Evolutionary conservation across 2,797 vertebrate species (phyloP).

Genomic region (Danio aesculapii): DNA sequence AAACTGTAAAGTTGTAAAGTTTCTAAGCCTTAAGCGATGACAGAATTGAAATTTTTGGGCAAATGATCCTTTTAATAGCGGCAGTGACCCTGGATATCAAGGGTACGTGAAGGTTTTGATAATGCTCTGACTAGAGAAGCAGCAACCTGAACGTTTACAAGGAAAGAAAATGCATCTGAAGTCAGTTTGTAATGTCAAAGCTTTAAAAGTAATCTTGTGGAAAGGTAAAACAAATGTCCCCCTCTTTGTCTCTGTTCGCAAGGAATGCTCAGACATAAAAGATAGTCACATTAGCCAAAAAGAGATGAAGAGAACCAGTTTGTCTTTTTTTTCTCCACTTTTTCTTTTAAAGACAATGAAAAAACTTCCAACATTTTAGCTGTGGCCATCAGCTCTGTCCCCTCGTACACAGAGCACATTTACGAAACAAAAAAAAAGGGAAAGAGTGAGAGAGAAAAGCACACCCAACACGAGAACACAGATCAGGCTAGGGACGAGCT

Average conservation of each 20-base stretch:
- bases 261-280: slow-evolving; percentile 56
- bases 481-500: slow-evolving; percentile 73
- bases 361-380: slow-evolving; percentile 66
- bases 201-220: background rate
- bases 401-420: slow-evolving; percentile 76
- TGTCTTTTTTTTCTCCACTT: slow-evolving; percentile 41
- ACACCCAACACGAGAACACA: slow-evolving; percentile 78
- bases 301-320: slow-evolving; percentile 58
- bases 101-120: slow-evolving; percentile 15
- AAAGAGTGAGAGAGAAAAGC: slow-evolving; percentile 60
- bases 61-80: slow-evolving; percentile 28
- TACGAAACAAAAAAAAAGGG: slow-evolving; percentile 64
- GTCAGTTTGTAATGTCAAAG: slow-evolving; percentile 9
- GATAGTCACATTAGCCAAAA: slow-evolving; percentile 61
- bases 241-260: slow-evolving; percentile 62
- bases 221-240: slow-evolving; percentile 42
- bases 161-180: background rate
- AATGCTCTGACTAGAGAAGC: slow-evolving; percentile 28
- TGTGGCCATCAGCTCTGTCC: slow-evolving; percentile 62
- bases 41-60: background rate
- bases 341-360: slow-evolving; percentile 64
- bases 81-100: slow-evolving; percentile 43
- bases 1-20: no score
- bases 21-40: background rate
- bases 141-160: background rate